These are phyloP conservation scores for Drosophila kurseongensis DNA, from an alignment of 1,140 invertebrate genomes.

Conservation along the genomic window DNA sequence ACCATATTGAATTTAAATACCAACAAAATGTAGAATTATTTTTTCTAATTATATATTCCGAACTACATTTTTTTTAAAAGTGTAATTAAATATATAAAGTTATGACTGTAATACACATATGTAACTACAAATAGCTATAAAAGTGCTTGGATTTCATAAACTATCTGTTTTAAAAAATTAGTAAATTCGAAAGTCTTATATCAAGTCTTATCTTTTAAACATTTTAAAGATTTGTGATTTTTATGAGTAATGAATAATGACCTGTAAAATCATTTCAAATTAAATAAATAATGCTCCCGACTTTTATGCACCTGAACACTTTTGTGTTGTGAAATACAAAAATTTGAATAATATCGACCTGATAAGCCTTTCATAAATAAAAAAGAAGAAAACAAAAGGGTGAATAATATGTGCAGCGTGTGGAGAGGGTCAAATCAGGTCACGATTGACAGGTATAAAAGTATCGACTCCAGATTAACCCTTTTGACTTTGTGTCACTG, in stretches of 20 bases:
- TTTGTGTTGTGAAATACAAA: neutral
- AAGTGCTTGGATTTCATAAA: too few relatives aligned
- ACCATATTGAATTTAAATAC: too few relatives aligned
- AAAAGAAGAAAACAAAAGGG: conserved; percentile 4
- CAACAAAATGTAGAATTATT: too few relatives aligned
- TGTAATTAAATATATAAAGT: too few relatives aligned
- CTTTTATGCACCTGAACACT: conserved; percentile 10
- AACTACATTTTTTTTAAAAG: too few relatives aligned
- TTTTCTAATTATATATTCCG: too few relatives aligned
- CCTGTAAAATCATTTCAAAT: neutral
- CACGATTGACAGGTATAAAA: conserved; percentile 18
- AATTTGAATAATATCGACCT: conserved; percentile 26
- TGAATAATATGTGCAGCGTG: conserved; percentile 1
- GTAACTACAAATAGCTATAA: too few relatives aligned
- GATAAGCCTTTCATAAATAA: conserved; percentile 10
- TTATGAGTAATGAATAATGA: neutral
- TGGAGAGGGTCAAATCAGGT: conserved; percentile 41
- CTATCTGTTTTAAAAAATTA: too few relatives aligned
- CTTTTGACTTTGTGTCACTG: conserved; percentile 2
- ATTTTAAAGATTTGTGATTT: neutral
- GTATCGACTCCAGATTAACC: conserved; percentile 15
- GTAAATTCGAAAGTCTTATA: too few relatives aligned
- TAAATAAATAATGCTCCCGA: neutral
- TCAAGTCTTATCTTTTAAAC: too few relatives aligned
- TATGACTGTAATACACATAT: too few relatives aligned